Percentiles rank a stretch among this genome's conserved stretches.
Conservation (phyloP, 2,797 vertebrate genomes). For the Centropyge bicolor region DNA sequence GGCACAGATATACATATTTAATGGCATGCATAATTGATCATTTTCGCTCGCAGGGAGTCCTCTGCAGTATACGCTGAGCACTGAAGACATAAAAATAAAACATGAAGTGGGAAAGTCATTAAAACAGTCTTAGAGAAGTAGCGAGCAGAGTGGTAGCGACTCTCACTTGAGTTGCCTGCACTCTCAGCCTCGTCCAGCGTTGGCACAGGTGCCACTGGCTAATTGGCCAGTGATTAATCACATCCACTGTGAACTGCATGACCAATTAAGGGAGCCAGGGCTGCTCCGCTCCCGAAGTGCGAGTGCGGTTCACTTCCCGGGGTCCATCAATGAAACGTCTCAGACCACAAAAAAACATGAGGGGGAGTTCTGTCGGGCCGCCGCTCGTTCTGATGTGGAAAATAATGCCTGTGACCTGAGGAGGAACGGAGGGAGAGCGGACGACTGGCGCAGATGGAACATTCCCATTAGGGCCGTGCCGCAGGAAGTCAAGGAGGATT, state of each 20-base stretch:
- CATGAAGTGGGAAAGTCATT: constrained; percentile 82
- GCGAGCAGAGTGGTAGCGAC: constrained; percentile 58
- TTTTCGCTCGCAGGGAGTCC: constrained; percentile 82
- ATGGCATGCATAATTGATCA: constrained; percentile 83
- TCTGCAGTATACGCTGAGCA: constrained; percentile 80
- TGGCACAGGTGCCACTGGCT: constrained; percentile 75
- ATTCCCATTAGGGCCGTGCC: background rate
- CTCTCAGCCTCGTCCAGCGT: constrained; percentile 42
- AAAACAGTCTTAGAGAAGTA: constrained; percentile 75
- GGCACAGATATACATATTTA: constrained; percentile 85
- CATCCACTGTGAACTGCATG: constrained; percentile 68
- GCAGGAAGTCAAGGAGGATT: constrained; percentile 33
- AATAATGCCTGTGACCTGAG: constrained; percentile 2
- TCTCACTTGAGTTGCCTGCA: constrained; percentile 59
- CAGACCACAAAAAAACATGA: constrained; percentile 31
- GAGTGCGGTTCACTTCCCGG: constrained; percentile 48
- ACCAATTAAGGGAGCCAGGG: constrained; percentile 70
- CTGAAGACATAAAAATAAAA: constrained; percentile 84
- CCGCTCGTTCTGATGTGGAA: background rate
- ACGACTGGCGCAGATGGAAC: constrained; percentile 7
- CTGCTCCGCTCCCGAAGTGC: constrained; percentile 36
- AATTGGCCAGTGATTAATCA: constrained; percentile 82
- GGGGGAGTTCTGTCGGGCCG: constrained; percentile 20
- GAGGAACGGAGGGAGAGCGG: background rate
- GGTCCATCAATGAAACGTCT: constrained; percentile 51